phyloP scores from a whole-genome alignment of 2,888 invertebrate genomes.

The Lycophotia porphyrea region DNA sequence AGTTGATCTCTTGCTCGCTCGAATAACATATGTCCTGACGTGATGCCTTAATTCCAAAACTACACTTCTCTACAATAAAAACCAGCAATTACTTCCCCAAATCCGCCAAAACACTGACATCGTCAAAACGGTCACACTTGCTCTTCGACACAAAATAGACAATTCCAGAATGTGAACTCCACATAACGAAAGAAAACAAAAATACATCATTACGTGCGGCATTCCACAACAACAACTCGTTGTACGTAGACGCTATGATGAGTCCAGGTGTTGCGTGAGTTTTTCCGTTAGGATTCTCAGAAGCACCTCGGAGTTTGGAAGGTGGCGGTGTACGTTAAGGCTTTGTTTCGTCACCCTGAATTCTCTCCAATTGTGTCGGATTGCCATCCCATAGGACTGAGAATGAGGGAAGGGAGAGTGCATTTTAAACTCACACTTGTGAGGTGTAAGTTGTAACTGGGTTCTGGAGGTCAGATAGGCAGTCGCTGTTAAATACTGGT shows the following conservation, averaged over 20 bases:
- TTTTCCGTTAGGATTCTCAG: background rate
- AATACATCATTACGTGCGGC: background rate
- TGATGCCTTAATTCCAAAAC: background rate
- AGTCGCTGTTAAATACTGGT: background rate
- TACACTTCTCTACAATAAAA: conserved; percentile 10
- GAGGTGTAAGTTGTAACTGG: background rate
- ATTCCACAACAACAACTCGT: background rate
- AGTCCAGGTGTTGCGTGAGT: background rate
- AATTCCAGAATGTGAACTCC: background rate
- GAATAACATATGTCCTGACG: background rate
- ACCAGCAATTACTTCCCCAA: background rate
- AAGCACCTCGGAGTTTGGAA: background rate
- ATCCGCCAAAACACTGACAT: conserved; percentile 20
- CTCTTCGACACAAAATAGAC: background rate
- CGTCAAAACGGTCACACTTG: conserved; percentile 26
- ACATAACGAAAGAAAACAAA: background rate
- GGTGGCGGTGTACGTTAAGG: background rate
- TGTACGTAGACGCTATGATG: too few relatives aligned
- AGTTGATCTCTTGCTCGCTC: background rate
- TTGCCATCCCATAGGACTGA: background rate
- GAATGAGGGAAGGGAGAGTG: background rate
- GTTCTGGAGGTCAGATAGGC: too few relatives aligned
- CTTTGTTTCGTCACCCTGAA: background rate
- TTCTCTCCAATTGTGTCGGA: background rate
- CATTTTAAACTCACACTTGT: background rate